phyloP scores from a whole-genome alignment of 2,797 vertebrate species.

The Podarcis siculus region DNA sequence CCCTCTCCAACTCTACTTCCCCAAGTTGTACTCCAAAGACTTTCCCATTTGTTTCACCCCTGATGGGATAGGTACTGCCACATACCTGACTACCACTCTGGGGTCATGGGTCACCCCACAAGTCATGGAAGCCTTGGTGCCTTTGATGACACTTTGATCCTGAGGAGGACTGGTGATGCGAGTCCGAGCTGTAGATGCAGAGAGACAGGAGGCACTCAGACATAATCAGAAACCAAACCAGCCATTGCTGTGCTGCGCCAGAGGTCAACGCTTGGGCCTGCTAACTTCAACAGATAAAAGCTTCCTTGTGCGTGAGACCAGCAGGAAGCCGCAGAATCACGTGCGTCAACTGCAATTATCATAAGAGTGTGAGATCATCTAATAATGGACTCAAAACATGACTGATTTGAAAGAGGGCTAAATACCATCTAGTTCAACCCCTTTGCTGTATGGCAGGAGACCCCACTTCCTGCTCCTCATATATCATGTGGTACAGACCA shows the following conservation, averaged over 20 bases:
- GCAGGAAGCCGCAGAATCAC: neutral
- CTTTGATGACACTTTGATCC: conserved; percentile 98
- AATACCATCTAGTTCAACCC: neutral
- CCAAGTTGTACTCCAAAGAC: neutral
- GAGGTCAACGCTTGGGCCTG: neutral
- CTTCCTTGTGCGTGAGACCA: neutral
- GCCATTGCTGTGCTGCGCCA: neutral
- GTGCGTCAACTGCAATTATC: neutral
- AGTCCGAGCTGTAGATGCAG: conserved; percentile 84
- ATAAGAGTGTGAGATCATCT: neutral
- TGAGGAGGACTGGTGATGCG: conserved; percentile 89
- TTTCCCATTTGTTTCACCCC: neutral
- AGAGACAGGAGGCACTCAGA: neutral
- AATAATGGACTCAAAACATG: neutral
- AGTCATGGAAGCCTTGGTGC: conserved; percentile 93
- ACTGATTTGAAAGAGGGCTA: neutral
- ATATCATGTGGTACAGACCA: neutral
- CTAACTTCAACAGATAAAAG: neutral
- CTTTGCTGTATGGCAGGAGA: neutral
- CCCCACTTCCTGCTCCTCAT: no score
- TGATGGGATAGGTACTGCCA: neutral
- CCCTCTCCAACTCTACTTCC: neutral
- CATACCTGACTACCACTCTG: conserved; percentile 90
- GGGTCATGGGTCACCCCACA: conserved; percentile 94
- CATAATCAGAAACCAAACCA: neutral